phyloP scores from a whole-genome alignment of 2,797 vertebrate species.

The Darevskia nairensis region DNA sequence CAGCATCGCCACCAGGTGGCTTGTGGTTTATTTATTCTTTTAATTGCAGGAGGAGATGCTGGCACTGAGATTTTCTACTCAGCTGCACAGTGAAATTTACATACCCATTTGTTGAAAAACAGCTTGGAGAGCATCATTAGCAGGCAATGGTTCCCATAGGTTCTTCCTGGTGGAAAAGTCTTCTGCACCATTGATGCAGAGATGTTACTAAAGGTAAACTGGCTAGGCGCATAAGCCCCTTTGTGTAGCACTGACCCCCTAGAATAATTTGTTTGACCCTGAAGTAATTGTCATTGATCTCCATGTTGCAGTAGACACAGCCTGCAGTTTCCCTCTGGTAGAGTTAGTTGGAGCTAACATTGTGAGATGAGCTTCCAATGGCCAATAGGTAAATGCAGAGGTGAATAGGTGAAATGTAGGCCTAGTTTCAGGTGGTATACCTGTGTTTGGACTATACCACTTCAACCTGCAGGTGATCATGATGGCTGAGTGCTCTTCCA shows the following conservation, averaged over 20 bases:
- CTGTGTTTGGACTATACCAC: neutral
- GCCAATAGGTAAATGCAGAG: too few species aligned
- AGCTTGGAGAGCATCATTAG: constrained; percentile 16
- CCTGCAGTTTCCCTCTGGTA: neutral
- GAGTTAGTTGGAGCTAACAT: neutral
- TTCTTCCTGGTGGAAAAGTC: neutral
- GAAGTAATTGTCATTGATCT: constrained; percentile 12
- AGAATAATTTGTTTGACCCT: neutral
- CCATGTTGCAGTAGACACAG: neutral
- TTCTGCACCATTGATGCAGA: constrained; percentile 3
- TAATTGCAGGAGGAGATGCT: constrained; percentile 17
- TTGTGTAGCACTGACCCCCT: neutral
- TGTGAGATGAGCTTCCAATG: neutral
- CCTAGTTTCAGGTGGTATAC: neutral
- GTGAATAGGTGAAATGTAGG: neutral
- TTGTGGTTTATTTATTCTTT: constrained; percentile 26
- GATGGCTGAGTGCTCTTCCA: neutral
- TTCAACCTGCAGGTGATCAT: neutral
- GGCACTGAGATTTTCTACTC: neutral
- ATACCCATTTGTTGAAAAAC: constrained; percentile 8
- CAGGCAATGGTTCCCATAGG: constrained; percentile 14
- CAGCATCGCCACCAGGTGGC: constrained; percentile 12
- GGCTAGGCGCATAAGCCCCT: neutral
- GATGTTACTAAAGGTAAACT: constrained; percentile 18
- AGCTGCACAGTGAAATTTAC: constrained; percentile 25